Evolutionary conservation across 92 coral and sea anemone genomes (phyloP).

Genomic region (Paramuricea clavata): DNA sequence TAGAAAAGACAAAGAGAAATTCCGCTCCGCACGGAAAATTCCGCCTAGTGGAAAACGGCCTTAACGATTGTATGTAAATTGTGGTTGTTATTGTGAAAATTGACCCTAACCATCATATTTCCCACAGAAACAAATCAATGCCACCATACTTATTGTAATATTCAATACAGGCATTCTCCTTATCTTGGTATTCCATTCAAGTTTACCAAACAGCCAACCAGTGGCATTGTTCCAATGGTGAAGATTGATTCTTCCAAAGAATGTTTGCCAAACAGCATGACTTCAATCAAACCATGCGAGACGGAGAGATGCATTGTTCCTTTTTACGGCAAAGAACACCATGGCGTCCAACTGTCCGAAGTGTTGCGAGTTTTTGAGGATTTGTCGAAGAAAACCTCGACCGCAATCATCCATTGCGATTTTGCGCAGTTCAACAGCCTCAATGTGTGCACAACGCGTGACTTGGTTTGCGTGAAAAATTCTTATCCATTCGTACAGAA

Average conservation of each 20-base stretch:
- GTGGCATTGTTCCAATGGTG: background rate
- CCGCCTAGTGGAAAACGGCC: too few relatives aligned
- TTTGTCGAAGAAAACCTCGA: background rate
- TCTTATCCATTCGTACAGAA: background rate
- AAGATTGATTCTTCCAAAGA: background rate
- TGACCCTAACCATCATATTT: background rate
- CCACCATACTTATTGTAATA: background rate
- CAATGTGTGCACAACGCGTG: background rate
- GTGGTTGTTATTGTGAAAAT: too few relatives aligned
- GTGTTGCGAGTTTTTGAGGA: constrained; percentile 6
- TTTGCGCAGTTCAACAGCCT: background rate
- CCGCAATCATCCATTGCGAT: constrained; percentile 30
- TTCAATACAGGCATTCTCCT: constrained; percentile 19
- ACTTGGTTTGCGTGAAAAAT: background rate
- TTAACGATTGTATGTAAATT: too few relatives aligned
- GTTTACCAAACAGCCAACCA: background rate
- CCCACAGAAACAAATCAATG: background rate
- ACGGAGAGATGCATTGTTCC: constrained; percentile 4
- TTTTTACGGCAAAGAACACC: background rate
- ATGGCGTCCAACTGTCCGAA: background rate
- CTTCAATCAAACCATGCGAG: constrained; percentile 1
- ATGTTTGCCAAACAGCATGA: background rate
- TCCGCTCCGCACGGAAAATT: too few relatives aligned
- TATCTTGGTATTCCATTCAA: constrained; percentile 20
- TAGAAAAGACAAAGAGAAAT: too few relatives aligned